A percentile compares a stretch with the other conserved stretches of the same genome.
Conservation (phyloP, 1,140 invertebrate species). For the Sesamia nonagrioides region DNA sequence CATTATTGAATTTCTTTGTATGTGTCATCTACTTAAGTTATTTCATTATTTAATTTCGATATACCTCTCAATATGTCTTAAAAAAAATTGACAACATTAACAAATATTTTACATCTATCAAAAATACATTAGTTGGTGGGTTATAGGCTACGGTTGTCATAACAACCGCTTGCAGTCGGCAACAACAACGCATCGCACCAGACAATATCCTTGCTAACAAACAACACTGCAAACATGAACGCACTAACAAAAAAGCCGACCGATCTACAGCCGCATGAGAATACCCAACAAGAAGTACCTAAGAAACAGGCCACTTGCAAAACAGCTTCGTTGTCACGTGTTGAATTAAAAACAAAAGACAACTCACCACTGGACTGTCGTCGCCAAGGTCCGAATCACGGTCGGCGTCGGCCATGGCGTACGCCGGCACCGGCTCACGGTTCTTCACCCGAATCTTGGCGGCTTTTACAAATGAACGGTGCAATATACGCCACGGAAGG, state of each 20-base stretch:
- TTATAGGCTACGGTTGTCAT: constrained; percentile 34
- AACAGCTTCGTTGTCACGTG: neutral
- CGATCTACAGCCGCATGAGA: neutral
- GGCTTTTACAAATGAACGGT: constrained; percentile 80
- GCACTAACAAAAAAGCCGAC: neutral
- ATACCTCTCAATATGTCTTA: neutral
- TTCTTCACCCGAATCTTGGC: constrained; percentile 97
- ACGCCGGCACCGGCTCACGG: constrained; percentile 94
- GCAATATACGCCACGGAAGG: constrained; percentile 64
- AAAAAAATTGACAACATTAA: too few relatives aligned
- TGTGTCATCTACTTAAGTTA: neutral
- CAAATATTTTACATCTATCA: neutral
- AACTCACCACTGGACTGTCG: constrained; percentile 89
- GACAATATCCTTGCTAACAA: constrained; percentile 13
- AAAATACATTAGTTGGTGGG: neutral
- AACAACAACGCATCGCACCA: neutral
- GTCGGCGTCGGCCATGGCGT: constrained; percentile 94
- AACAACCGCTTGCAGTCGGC: constrained; percentile 31
- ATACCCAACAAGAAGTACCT: neutral
- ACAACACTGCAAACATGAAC: constrained; percentile 22
- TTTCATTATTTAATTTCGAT: neutral
- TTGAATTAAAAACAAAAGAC: neutral
- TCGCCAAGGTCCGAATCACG: constrained; percentile 92
- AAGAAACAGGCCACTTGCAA: neutral
- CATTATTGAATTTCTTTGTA: too few relatives aligned